Evolutionary conservation across 1,140 invertebrate species (phyloP), one percentile per base, ranked within the genome.

Genomic region (Teleopsis dalmanni): DNA sequence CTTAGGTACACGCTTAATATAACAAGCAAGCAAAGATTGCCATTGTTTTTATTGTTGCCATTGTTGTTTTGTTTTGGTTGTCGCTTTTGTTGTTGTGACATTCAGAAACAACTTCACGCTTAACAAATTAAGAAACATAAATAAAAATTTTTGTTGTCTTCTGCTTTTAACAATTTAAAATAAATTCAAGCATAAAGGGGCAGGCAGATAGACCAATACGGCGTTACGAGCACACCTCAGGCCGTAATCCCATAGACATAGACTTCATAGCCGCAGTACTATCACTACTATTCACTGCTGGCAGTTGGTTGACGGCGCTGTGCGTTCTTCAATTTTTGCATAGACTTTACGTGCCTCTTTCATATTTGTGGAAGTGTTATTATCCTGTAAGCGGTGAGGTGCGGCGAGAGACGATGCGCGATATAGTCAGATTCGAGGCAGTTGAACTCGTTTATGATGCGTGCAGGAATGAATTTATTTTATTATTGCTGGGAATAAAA

Each of bases 391-490:
- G n/a, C n/a, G n/a, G n/a, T n/a, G n/a, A n/a, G n/a, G n/a, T n/a
- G n/a, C n/a, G n/a, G n/a, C n/a, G n/a, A n/a, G n/a, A n/a, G n/a
- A n/a, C n/a, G n/a, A n/a, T n/a, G n/a, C n/a, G n/a, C n/a, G n/a
- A n/a, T n/a, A n/a, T n/a, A n/a, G n/a, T n/a, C 41, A 27, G 9
- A 36, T 47, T 27, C 34, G 19, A 37, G 16, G 34, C 19, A n/a
- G 19, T 14, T 23, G 22, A 42, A 31, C 41, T 21, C 16, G 35
- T 49, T 51, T 51, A 41, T 51, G 49, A 51, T 47, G 49, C 49
- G 49, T 51, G 49, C 49, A 42, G 37, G 44, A 51, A 51, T 51
- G 51, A 52, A 52, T 52, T 52, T 48, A 56, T 59, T 57, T 57
- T 54, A 55, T 59, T 55, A 40, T 57, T 59, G 61, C 51, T 53